Conservation (phyloP, 2,113 vertebrate species). For the Salvelinus fontinalis region DNA sequence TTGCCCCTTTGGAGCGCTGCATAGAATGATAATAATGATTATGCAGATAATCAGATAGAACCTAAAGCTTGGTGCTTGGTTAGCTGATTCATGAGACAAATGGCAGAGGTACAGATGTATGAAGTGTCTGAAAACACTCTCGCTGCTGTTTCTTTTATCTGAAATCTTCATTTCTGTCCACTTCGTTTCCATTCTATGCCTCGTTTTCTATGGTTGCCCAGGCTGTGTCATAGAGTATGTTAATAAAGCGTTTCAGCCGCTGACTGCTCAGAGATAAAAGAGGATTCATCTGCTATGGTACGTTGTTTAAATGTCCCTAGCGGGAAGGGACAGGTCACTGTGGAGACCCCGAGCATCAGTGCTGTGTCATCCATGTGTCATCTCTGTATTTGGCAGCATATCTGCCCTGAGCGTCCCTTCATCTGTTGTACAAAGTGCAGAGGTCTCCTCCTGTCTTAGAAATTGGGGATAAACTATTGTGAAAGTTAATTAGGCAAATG, state of each 20-base stretch:
- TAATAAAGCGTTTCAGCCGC: neutral
- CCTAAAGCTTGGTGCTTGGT: too few relatives aligned
- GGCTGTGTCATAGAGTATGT: neutral
- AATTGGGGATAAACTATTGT: slow-evolving; percentile 24
- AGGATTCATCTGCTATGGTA: neutral
- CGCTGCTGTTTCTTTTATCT: neutral
- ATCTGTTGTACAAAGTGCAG: neutral
- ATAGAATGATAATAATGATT: neutral
- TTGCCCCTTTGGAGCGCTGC: too few relatives aligned
- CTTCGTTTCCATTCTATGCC: neutral
- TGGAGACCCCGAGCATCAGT: neutral
- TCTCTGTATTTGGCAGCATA: neutral
- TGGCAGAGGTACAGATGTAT: neutral
- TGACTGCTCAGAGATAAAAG: neutral
- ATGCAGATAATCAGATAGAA: neutral
- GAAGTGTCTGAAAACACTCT: neutral
- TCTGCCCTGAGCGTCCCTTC: neutral
- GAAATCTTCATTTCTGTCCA: neutral
- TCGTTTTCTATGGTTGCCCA: neutral
- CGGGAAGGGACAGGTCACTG: neutral
- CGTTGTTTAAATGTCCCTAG: neutral
- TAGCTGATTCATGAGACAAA: neutral
- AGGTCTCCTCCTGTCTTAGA: slow-evolving; percentile 23
- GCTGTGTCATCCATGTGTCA: neutral
- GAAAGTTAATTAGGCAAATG: slow-evolving; percentile 14